Base-by-base conservation (phyloP, 2,797 vertebrate species). In the Syngnathus acus region DNA sequence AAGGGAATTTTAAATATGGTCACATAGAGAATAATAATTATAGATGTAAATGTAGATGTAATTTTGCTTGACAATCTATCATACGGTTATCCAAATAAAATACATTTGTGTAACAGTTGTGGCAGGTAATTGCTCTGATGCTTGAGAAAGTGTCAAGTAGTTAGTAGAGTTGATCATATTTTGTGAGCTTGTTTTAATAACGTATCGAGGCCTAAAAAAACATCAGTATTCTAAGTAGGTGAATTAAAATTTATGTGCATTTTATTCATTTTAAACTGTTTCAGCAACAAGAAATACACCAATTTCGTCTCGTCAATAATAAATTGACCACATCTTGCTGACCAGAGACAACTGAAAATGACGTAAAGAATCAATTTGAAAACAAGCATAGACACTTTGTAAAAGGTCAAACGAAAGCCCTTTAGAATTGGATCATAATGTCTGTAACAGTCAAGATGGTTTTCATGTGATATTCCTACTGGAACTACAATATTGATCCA, bases 381-480 rank as follows among this genome's bases (percentile, higher is more conserved):
- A 48, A 64, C 43, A 47, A 64, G 23, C 43, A 48, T 21, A 11
- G 17, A 42, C 43, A 51, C 17, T 64, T 51, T 50, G 62, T 37
- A 50, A 64, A 64, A 64, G 45, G 42, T 48, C 43, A 64, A 38
- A 38, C 38, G 39, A 58, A 40, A 40, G 58, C 9, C 11, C 39
- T n/a, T 32, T 60, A 10, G 19, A 60, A 60, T 42, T 40, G 39
- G 58, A 11, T 42, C 58, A n/a, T 60, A 19, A n/a, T 21, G 40
- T 60, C 21, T 40, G 9, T 21, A 10, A n/a, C 58, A n/a, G 58
- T 40, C 5, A 60, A 26, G 11, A 6, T 55, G 53, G 5, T 55
- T 14, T 55, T 55, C 21, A 55, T 14, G 10, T 55, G 21, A 40
- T 42, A 62, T 62, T 43, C 40, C 60, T 62, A 43, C 11, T 43